Percentiles rank a stretch among this genome's conserved stretches.
These are phyloP conservation scores for Hesperophylax magnus DNA, from an alignment of 1,140 invertebrate species.

Conservation along the genomic window DNA sequence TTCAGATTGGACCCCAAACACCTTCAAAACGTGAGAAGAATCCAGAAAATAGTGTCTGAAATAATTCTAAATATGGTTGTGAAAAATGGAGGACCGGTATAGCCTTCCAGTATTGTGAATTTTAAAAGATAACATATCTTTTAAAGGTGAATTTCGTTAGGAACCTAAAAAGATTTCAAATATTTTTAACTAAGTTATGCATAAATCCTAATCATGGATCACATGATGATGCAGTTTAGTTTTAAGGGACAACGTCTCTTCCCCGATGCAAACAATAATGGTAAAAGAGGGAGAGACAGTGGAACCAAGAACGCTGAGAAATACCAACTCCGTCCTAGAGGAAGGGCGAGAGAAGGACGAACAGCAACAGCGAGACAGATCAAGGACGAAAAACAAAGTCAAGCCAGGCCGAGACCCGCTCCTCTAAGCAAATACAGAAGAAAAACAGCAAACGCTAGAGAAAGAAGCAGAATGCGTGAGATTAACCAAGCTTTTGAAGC, in stretches of 20 bases:
- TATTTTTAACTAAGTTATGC: neutral
- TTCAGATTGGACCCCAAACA: neutral
- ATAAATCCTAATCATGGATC: conserved; percentile 51
- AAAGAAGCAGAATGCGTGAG: conserved; percentile 88
- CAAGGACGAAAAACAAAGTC: conserved; percentile 20
- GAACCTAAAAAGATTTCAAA: neutral
- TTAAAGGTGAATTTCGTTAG: neutral
- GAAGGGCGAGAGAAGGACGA: conserved; percentile 46
- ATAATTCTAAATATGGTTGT: too few relatives aligned
- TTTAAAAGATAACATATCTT: neutral
- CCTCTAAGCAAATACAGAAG: conserved; percentile 91
- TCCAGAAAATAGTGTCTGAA: too few relatives aligned
- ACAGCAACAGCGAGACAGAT: conserved; percentile 20
- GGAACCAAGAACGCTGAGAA: conserved; percentile 61
- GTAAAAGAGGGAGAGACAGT: conserved; percentile 44
- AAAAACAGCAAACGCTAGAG: conserved; percentile 91
- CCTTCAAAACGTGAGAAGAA: too few relatives aligned
- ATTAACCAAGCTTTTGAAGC: conserved; percentile 91
- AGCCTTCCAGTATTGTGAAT: conserved; percentile 12
- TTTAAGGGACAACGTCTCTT: conserved; percentile 55
- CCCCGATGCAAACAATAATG: conserved; percentile 55
- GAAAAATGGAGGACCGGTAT: neutral
- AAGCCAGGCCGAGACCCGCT: conserved; percentile 79
- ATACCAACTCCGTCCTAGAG: conserved; percentile 68
- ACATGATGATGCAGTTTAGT: conserved; percentile 57